These are phyloP conservation scores for Catostylus mosaicus DNA, from an alignment of 30 jellyfish, hydroid and myxozoan species.

Conservation along the genomic window DNA sequence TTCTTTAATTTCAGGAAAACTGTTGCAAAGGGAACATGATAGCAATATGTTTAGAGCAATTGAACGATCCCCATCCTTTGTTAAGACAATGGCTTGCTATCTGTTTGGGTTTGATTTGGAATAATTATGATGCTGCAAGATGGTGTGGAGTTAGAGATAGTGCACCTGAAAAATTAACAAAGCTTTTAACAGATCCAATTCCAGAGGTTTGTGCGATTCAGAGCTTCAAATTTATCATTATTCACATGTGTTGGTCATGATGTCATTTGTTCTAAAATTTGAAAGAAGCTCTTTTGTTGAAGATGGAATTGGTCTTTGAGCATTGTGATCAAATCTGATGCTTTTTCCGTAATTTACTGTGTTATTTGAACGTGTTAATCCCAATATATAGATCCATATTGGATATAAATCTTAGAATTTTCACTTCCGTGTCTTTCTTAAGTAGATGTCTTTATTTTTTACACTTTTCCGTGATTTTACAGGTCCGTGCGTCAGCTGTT, in stretches of 20 bases:
- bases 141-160: conserved; percentile 99
- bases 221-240: too few species aligned
- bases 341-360: too few species aligned
- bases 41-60: conserved; percentile 94
- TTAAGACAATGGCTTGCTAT: conserved; percentile 97
- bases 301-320: too few species aligned
- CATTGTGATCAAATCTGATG: too few species aligned
- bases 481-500: conserved; percentile 99
- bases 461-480: neutral
- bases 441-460: too few species aligned
- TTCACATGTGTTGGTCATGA: too few species aligned
- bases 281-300: too few species aligned
- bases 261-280: too few species aligned
- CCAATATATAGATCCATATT: too few species aligned
- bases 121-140: conserved; percentile 94
- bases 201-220: conserved; percentile 98
- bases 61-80: conserved; percentile 95
- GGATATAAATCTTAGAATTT: too few species aligned
- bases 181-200: conserved; percentile 85
- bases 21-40: conserved; percentile 97
- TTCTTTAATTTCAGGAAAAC: conserved; percentile 69
- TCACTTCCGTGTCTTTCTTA: too few species aligned
- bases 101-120: conserved; percentile 96
- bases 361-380: too few species aligned
- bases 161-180: conserved; percentile 97